Conservation (phyloP, 2,888 invertebrate genomes). For the Venusia cambrica region DNA sequence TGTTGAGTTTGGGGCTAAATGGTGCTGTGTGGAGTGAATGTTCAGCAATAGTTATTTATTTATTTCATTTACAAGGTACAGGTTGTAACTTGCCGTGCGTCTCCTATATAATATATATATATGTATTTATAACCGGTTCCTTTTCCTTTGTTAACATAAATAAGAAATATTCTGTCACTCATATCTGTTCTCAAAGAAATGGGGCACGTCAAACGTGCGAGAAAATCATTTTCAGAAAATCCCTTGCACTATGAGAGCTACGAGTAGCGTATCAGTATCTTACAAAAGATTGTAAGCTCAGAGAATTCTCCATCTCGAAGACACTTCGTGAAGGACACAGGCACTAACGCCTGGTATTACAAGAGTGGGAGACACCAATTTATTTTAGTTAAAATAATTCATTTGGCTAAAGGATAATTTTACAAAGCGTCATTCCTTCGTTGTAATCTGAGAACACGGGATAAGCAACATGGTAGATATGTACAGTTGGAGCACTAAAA, state of each 20-base stretch:
- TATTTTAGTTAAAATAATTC: conserved; percentile 47
- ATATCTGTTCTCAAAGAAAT: too few relatives aligned
- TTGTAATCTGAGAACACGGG: conserved; percentile 49
- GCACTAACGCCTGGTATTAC: conserved; percentile 35
- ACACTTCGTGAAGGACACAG: conserved; percentile 44
- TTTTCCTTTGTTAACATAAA: too few relatives aligned
- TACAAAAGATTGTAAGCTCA: conserved; percentile 21
- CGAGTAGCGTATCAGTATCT: not conserved
- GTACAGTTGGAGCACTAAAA: conserved; percentile 12
- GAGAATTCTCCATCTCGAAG: conserved; percentile 30
- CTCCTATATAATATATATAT: too few relatives aligned
- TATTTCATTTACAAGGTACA: too few relatives aligned
- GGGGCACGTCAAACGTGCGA: too few relatives aligned
- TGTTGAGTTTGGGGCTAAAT: too few relatives aligned
- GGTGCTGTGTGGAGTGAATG: too few relatives aligned
- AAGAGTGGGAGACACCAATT: conserved; percentile 45
- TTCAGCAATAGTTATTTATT: too few relatives aligned
- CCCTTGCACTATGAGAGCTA: conserved; percentile 5
- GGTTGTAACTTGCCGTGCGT: too few relatives aligned
- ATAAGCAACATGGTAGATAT: conserved; percentile 9
- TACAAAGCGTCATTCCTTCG: conserved; percentile 42
- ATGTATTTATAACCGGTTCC: too few relatives aligned
- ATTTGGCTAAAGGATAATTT: conserved; percentile 50
- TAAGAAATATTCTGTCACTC: too few relatives aligned
- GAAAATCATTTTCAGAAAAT: conserved; percentile 8